Conservation (phyloP, 1,140 invertebrate species). For the Drosophila seguyi region DNA sequence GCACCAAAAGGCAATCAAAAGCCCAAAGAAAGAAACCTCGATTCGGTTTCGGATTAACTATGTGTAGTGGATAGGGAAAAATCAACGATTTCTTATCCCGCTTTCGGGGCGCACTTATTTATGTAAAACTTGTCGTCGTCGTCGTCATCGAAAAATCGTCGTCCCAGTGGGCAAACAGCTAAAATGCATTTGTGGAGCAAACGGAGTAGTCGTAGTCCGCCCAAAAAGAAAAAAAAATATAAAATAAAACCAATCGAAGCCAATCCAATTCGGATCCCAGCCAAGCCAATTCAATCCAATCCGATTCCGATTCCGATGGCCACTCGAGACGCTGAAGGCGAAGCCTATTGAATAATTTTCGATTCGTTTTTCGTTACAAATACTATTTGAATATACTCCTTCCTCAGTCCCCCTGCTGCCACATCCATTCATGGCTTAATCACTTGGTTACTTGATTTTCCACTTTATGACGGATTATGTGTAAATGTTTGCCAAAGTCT, state of each 20-base stretch:
- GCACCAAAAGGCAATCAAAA: slow-evolving; percentile 48
- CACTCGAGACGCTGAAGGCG: slow-evolving; percentile 46
- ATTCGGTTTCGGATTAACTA: slow-evolving; percentile 39
- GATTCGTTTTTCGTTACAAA: slow-evolving; percentile 67
- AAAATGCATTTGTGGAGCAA: slow-evolving; percentile 69
- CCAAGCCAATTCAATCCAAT: slow-evolving; percentile 52
- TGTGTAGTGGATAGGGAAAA: slow-evolving; percentile 40
- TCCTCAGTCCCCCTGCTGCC: neutral
- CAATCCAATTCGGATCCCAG: slow-evolving; percentile 51
- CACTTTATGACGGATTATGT: slow-evolving; percentile 79
- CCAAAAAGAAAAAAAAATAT: slow-evolving; percentile 17
- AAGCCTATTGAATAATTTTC: slow-evolving; percentile 79
- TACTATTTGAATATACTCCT: slow-evolving; percentile 29
- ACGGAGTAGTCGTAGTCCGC: slow-evolving; percentile 36
- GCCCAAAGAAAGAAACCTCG: slow-evolving; percentile 27
- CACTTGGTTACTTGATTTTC: slow-evolving; percentile 79
- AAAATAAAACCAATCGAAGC: slow-evolving; percentile 27
- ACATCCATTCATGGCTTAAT: slow-evolving; percentile 60
- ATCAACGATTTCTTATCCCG: slow-evolving; percentile 64
- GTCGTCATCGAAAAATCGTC: slow-evolving; percentile 35
- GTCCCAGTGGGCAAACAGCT: slow-evolving; percentile 56
- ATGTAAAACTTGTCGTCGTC: slow-evolving; percentile 69
- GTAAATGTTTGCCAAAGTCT: slow-evolving; percentile 62
- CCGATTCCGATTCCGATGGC: slow-evolving; percentile 38
- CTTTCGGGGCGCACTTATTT: slow-evolving; percentile 71